These are phyloP conservation scores for Chlorops oryzae DNA, from an alignment of 1,140 invertebrate species.

Conservation along the genomic window DNA sequence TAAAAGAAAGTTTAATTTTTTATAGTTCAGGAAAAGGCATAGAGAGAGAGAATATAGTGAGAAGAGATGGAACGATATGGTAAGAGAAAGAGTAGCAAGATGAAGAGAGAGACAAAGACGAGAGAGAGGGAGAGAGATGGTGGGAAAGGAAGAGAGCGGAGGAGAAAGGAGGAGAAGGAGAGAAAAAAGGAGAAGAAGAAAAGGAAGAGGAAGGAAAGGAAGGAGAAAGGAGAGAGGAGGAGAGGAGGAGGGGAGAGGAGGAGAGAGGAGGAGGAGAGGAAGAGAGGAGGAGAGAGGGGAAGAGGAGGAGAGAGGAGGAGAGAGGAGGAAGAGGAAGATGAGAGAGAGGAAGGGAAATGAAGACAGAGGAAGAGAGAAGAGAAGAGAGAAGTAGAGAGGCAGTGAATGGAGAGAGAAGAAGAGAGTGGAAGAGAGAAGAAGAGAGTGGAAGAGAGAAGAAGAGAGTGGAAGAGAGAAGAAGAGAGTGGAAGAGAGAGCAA, in stretches of 20 bases:
- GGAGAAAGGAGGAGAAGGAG: neutral
- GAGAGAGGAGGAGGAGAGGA: constrained; percentile 11
- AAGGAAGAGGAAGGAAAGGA: neutral
- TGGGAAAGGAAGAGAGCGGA: neutral
- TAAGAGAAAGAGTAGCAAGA: neutral
- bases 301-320: neutral
- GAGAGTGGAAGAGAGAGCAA: too few species aligned
- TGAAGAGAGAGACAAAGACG: neutral
- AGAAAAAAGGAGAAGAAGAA: neutral
- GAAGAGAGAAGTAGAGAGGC: too few species aligned
- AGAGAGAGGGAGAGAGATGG: constrained; percentile 1
- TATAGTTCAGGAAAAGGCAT: too few species aligned
- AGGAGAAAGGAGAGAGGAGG: constrained; percentile 17
- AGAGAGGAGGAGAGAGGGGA: constrained; percentile 23
- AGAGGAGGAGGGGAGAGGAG: constrained; percentile 8
- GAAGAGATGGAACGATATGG: too few species aligned
- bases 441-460: too few species aligned
- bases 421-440: neutral
- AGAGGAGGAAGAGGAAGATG: neutral
- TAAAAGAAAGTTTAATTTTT: too few species aligned
- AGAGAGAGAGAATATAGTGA: too few species aligned
- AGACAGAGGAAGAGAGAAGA: too few species aligned
- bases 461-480: too few species aligned
- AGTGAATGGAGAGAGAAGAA: too few species aligned
- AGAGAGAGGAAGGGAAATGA: too few species aligned